Conservation (phyloP, 2,888 invertebrate species). For the Nasonovia ribisnigri region DNA sequence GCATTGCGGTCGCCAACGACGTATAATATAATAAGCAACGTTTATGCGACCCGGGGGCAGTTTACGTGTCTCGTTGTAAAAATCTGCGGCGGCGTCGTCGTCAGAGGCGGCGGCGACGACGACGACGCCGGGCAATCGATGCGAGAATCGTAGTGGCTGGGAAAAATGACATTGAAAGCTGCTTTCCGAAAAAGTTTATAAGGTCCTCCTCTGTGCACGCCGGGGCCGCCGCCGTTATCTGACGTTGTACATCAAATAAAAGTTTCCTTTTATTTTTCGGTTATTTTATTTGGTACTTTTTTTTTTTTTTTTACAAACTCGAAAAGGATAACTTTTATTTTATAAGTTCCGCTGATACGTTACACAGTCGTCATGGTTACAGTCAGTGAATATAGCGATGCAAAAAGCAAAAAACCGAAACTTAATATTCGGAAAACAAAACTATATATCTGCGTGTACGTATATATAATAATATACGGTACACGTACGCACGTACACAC, state of each 20-base stretch:
- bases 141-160: not conserved
- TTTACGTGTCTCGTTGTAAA: conserved; percentile 40
- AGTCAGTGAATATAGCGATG: conserved; percentile 37
- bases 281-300: conserved; percentile 7
- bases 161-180: conserved; percentile 59
- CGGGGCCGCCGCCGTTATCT: conserved; percentile 35
- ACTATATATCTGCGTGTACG: not conserved
- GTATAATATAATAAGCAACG: conserved; percentile 34
- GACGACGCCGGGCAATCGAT: conserved; percentile 44
- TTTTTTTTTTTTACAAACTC: conserved; percentile 43
- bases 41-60: conserved; percentile 11
- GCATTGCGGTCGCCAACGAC: not conserved
- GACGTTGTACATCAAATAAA: conserved; percentile 55
- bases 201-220: conserved; percentile 29
- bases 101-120: not conserved
- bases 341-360: conserved; percentile 61
- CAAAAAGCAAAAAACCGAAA: conserved; percentile 25
- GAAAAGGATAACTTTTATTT: conserved; percentile 62
- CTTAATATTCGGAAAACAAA: conserved; percentile 61
- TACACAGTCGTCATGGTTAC: conserved; percentile 61
- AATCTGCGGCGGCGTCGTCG: not conserved
- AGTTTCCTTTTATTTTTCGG: conserved; percentile 50
- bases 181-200: conserved; percentile 56
- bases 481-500: not conserved
- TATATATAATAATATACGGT: not conserved